These are phyloP conservation scores for Mustela lutreola DNA, from an alignment of 2,113 vertebrate genomes.

Conservation along the genomic window DNA sequence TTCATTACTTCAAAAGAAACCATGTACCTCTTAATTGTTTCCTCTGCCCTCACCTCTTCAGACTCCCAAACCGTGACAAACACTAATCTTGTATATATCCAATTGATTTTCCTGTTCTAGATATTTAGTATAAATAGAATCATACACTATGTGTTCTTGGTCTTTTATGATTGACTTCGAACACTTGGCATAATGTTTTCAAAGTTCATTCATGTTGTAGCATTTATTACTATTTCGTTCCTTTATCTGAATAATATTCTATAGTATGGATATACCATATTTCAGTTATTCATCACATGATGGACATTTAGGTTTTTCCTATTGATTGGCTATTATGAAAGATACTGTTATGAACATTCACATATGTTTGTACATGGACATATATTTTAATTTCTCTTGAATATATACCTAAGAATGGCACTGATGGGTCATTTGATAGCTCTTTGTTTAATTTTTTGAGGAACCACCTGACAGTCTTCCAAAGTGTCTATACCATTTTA, in stretches of 20 bases:
- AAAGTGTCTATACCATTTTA: neutral
- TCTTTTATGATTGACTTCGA: neutral
- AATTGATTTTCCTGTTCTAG: neutral
- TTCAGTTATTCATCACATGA: neutral
- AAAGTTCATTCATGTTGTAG: neutral
- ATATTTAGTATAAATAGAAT: neutral
- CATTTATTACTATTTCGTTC: neutral
- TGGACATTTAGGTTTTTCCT: neutral
- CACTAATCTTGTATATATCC: neutral
- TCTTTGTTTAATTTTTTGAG: neutral
- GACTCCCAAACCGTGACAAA: no score
- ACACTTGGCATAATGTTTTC: neutral
- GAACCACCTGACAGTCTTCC: neutral
- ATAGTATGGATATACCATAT: neutral
- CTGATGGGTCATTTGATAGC: neutral
- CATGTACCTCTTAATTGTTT: accelerated
- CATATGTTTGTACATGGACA: neutral
- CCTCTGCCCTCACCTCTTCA: neutral
- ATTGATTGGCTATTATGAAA: neutral
- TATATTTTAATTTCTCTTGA: neutral
- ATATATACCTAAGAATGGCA: neutral
- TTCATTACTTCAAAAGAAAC: neutral
- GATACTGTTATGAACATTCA: neutral
- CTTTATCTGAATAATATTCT: neutral
- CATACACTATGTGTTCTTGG: neutral